Percentiles rank a stretch among this genome's conserved stretches.
Evolutionary conservation across 2,888 invertebrate species (phyloP).

Genomic region (Ophioninae sp.): DNA sequence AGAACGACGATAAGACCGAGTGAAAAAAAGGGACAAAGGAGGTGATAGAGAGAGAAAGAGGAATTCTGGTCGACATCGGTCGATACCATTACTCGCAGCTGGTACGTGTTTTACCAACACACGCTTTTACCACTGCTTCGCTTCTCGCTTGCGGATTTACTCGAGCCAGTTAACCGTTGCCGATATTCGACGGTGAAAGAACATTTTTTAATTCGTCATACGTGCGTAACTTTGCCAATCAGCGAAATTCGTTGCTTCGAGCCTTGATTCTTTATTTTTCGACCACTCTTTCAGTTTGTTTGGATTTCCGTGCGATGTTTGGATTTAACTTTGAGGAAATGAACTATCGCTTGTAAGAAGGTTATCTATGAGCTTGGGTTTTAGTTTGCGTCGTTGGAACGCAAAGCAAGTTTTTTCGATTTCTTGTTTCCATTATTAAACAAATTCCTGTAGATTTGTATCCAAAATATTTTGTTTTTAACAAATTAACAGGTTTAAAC

Average conservation of each 20-base stretch:
- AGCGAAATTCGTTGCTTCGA: not conserved
- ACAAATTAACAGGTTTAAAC: no score
- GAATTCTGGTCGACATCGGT: slow-evolving; percentile 36
- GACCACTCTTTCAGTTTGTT: no score
- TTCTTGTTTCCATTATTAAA: no score
- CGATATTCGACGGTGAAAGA: not conserved
- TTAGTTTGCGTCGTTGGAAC: no score
- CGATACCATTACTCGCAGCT: slow-evolving; percentile 49
- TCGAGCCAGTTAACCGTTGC: slow-evolving; percentile 34
- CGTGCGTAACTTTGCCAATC: not conserved
- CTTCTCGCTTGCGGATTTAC: slow-evolving; percentile 32
- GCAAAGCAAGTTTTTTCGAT: no score
- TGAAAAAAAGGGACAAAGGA: slow-evolving; percentile 1
- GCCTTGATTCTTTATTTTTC: not conserved
- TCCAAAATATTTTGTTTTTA: no score
- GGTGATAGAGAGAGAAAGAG: slow-evolving; percentile 28
- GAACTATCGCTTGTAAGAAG: no score
- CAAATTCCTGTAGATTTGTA: no score
- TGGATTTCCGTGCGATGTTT: no score
- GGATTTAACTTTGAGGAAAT: no score
- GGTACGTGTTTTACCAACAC: slow-evolving; percentile 37
- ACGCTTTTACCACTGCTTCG: slow-evolving; percentile 39
- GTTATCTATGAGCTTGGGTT: no score
- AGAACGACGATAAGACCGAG: slow-evolving; percentile 10
- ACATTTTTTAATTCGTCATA: not conserved